Base-by-base conservation (phyloP, 1,140 invertebrate genomes). In the Drosophila eugracilis region DNA sequence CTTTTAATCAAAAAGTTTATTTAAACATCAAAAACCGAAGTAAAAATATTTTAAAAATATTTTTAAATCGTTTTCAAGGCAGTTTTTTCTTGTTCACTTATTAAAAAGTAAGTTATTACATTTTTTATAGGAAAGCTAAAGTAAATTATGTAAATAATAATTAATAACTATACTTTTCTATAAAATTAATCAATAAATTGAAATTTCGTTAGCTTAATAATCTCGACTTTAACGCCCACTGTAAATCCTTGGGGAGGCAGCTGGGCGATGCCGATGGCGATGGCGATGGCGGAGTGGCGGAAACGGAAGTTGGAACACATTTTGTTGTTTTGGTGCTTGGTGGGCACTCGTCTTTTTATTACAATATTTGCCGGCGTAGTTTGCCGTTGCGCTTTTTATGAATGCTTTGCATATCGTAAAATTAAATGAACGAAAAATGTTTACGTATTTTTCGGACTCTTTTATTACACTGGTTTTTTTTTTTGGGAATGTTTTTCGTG, bases 371-470 rank as follows among this genome's bases (percentile, higher is more conserved):
- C 44, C 49, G 58, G 58, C 54, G 67, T 59, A 71, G 71, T 76
- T 76, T 75, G 75, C 34, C 52, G 73, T 41, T 66, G 57, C 57
- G 74, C 59, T 76, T 74, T 80, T 75, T 75, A 78, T 78, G 63
- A 75, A 78, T 78, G 74, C 70, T 78, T 78, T 75, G 75, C 77
- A 75, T 80, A 75, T 72, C 72, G 63, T 72, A 62, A 80, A 80
- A 80, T 80, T 79, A 79, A 80, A 80, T 75, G 72, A 71, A 79
- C 65, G 54, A 75, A 72, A 75, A 72, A 79, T 79, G 54, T 75
- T 75, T 70, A 49, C 59, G 58, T 54, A 60, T 60, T 67, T 44
- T 44, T 42, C 21, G 41, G 36, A 26, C 17, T 49, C 37, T 67
- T 60, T 67, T 45, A 62, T 52, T 30, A 49, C 45, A 37, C 48